phyloP scores from a whole-genome alignment of 2,113 vertebrate species.

The Aspiorhynchus laticeps region DNA sequence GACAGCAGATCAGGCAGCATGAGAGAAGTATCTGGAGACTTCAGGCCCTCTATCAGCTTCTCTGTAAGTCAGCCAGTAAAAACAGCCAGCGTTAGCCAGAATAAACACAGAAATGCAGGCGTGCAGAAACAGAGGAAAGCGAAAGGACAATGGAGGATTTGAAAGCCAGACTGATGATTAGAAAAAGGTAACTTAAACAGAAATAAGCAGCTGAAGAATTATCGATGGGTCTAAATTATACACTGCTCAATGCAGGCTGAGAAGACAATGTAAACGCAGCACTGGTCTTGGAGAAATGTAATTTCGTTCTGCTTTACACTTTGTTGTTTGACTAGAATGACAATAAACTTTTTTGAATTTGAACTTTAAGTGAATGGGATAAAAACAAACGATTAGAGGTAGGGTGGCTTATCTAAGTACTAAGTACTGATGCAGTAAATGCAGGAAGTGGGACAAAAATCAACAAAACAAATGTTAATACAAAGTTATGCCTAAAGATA shows the following conservation, averaged over 20 bases:
- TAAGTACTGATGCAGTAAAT: not conserved
- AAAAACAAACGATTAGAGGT: not conserved
- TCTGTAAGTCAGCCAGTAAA: slow-evolving; percentile 72
- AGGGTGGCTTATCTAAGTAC: not conserved
- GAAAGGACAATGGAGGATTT: not conserved
- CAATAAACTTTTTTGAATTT: too few species aligned
- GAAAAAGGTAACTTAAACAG: not conserved
- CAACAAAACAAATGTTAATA: not conserved
- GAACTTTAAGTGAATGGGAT: too few species aligned
- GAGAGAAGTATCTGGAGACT: slow-evolving; percentile 93
- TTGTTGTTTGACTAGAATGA: too few species aligned
- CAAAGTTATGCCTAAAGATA: not conserved
- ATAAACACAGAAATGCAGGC: not conserved
- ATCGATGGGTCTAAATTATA: not conserved
- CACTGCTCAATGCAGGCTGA: not conserved
- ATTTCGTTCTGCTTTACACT: too few species aligned
- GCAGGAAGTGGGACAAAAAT: not conserved
- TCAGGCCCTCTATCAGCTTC: slow-evolving; percentile 98
- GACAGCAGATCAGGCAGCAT: slow-evolving; percentile 94
- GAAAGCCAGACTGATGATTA: not conserved
- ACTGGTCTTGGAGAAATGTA: too few species aligned
- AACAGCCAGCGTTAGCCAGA: slow-evolving; percentile 8
- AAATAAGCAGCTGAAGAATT: not conserved
- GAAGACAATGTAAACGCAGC: not conserved
- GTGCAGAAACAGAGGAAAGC: not conserved